Evolutionary conservation across 2,797 vertebrate species (phyloP).

Genomic region (Premnoplex brunnescens): DNA sequence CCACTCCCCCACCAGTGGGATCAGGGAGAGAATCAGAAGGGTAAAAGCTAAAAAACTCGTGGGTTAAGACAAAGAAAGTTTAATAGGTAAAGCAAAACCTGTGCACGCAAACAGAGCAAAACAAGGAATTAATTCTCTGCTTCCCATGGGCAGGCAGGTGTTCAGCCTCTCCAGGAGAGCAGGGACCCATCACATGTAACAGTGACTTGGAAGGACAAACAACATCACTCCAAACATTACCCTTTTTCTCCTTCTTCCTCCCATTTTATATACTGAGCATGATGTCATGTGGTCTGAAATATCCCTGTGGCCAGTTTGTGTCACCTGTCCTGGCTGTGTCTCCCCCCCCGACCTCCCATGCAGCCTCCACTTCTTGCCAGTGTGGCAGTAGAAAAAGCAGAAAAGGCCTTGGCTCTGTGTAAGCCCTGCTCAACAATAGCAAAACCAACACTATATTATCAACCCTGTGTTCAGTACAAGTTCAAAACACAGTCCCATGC

Average conservation of each 20-base stretch:
- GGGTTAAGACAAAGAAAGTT: not conserved
- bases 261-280: not conserved
- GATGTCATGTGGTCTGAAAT: not conserved
- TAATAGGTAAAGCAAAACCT: not conserved
- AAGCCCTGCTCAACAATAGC: not conserved
- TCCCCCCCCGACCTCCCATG: not conserved
- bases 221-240: not conserved
- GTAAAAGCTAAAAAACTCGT: not conserved
- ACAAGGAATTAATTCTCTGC: not conserved
- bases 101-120: not conserved
- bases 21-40: not conserved
- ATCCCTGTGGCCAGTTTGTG: not conserved
- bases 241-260: not conserved
- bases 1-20: not conserved
- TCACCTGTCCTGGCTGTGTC: not conserved
- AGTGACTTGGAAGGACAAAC: not conserved
- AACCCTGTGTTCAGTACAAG: not conserved
- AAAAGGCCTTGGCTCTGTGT: rapidly evolving
- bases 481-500: not conserved
- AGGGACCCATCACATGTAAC: rapidly evolving
- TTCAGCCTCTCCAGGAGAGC: not conserved
- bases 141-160: not conserved
- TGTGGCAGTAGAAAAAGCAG: rapidly evolving
- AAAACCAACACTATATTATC: not conserved
- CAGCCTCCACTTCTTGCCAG: rapidly evolving